These are phyloP conservation scores for Lepidostoma basale DNA, from an alignment of 1,140 invertebrate species.

Conservation along the genomic window DNA sequence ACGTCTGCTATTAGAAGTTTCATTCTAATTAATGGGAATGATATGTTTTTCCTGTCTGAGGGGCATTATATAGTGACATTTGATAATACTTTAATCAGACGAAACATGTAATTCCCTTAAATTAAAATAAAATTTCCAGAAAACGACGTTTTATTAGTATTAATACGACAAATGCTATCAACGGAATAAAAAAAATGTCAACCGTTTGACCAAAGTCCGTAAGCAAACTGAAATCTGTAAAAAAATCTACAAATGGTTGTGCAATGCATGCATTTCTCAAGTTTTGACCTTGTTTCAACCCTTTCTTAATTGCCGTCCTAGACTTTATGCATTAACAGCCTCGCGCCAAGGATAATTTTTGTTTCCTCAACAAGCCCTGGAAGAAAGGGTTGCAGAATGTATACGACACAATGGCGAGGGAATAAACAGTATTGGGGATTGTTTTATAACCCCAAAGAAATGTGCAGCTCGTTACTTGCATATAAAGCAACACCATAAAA, in stretches of 20 bases:
- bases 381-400: not conserved
- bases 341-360: conserved; percentile 2
- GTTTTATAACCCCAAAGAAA: conserved; percentile 8
- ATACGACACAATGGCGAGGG: conserved; percentile 1
- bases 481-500: conserved; percentile 5
- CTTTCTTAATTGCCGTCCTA: conserved; percentile 1
- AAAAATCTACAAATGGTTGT: not conserved
- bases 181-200: no score
- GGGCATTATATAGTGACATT: no score
- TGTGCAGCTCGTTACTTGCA: conserved; percentile 12
- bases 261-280: not conserved
- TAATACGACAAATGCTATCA: no score
- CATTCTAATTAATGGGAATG: no score
- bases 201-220: no score
- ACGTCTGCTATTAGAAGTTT: no score
- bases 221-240: no score
- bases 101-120: no score
- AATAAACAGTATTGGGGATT: conserved; percentile 6
- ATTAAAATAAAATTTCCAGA: no score
- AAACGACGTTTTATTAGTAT: no score
- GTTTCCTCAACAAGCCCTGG: conserved; percentile 7
- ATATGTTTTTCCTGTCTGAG: no score
- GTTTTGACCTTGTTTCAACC: not conserved
- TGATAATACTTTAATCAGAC: no score
- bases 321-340: not conserved